These are phyloP conservation scores for Stenodema calcarata DNA, from an alignment of 2,888 invertebrate genomes.

Conservation along the genomic window DNA sequence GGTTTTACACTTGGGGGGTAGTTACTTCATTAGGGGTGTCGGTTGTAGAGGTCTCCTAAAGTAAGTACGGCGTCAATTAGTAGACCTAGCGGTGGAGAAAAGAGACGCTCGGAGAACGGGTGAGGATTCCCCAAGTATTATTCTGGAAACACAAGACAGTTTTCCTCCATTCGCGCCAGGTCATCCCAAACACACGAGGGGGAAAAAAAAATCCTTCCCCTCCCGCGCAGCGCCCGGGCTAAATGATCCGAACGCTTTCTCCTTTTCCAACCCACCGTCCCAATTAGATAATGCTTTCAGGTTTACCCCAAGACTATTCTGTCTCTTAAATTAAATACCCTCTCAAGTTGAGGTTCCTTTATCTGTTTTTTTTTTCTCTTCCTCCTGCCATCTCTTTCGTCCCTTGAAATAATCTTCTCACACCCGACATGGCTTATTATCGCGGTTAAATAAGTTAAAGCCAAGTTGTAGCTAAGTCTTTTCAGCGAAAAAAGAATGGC, in stretches of 20 bases:
- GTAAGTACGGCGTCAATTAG: slow-evolving; percentile 43
- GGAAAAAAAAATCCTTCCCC: not conserved
- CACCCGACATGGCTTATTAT: slow-evolving; percentile 33
- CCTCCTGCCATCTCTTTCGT: not conserved
- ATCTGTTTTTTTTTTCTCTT: not conserved
- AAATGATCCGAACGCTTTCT: slow-evolving; percentile 17
- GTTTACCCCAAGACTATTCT: slow-evolving; percentile 24
- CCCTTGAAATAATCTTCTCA: slow-evolving; percentile 1
- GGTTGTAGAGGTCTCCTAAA: not conserved
- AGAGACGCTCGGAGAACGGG: not conserved
- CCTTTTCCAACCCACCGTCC: not conserved
- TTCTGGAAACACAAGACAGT: slow-evolving; percentile 21
- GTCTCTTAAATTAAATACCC: slow-evolving; percentile 32
- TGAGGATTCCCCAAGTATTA: not conserved
- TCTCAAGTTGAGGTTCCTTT: slow-evolving; percentile 6
- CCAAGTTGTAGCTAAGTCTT: slow-evolving; percentile 7
- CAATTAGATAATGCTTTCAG: slow-evolving; percentile 47
- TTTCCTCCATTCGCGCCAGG: slow-evolving; percentile 19
- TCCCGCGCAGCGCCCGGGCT: not conserved
- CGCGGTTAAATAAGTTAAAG: slow-evolving; percentile 14
- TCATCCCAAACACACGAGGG: not conserved
- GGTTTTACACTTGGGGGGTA: slow-evolving; percentile 49
- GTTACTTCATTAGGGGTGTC: slow-evolving; percentile 50
- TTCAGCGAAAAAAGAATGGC: not conserved
- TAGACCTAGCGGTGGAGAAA: not conserved